Percentiles rank a stretch among this genome's conserved stretches.
Conservation (phyloP, 2,797 vertebrate genomes). For the Gallinago stenura region DNA sequence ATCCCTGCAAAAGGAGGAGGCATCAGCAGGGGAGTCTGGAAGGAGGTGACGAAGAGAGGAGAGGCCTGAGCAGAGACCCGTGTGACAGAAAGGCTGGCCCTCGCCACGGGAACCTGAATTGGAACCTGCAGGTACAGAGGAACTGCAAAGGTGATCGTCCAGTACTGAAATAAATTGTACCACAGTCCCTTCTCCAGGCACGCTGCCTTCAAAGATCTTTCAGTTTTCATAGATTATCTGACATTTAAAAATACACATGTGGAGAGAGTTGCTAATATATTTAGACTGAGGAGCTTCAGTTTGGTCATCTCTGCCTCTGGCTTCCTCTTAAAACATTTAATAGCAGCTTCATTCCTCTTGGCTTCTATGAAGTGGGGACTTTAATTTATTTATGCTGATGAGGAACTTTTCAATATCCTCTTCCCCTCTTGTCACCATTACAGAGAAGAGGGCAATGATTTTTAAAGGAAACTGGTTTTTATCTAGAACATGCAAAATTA, state of each 20-base stretch:
- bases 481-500: slow-evolving; percentile 44
- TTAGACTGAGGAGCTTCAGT: slow-evolving; percentile 14
- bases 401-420: slow-evolving; percentile 39
- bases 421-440: neutral
- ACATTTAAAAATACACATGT: slow-evolving; percentile 3
- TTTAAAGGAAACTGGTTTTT: slow-evolving; percentile 39
- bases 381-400: slow-evolving; percentile 63
- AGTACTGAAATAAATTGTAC: neutral
- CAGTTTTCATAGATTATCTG: neutral
- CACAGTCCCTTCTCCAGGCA: neutral
- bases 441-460: neutral
- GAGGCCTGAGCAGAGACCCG: neutral
- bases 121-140: neutral
- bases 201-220: neutral
- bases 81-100: neutral
- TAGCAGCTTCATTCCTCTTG: slow-evolving; percentile 17
- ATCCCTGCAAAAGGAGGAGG: neutral
- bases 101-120: neutral
- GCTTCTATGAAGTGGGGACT: slow-evolving; percentile 26
- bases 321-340: slow-evolving; percentile 55
- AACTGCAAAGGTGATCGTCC: neutral
- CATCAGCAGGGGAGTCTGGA: neutral
- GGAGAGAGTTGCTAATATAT: neutral
- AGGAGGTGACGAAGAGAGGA: neutral
- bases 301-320: slow-evolving; percentile 38